A percentile compares a stretch with the other conserved stretches of the same genome.
Conservation (phyloP, 2,113 vertebrate genomes). For the Gobiocypris rarus region DNA sequence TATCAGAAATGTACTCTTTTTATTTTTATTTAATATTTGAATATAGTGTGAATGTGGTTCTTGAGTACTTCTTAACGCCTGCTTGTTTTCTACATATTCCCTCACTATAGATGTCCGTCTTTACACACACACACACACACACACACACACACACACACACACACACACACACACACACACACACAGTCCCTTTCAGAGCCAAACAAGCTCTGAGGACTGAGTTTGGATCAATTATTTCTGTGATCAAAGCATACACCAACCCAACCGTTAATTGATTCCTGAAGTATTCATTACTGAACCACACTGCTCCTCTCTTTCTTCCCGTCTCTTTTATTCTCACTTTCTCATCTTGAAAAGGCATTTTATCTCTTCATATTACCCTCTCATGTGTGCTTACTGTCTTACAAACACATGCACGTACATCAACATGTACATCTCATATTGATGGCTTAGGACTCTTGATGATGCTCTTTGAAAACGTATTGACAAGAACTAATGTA, state of each 20-base stretch:
- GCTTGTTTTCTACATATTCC: conserved; percentile 15
- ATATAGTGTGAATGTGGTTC: not conserved
- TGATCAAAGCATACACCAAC: conserved; percentile 70
- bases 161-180: not conserved
- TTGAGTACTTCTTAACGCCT: not conserved
- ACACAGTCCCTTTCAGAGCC: conserved; percentile 49
- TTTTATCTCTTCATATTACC: conserved; percentile 20
- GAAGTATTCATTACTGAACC: conserved; percentile 57
- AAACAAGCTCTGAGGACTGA: conserved; percentile 27
- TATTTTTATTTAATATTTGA: not conserved
- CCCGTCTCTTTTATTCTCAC: conserved; percentile 23
- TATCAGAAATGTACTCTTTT: not conserved
- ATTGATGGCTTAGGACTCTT: conserved; percentile 18
- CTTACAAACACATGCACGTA: not conserved
- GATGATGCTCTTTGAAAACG: not conserved
- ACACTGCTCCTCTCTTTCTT: conserved; percentile 53
- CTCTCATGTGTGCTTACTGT: conserved; percentile 23
- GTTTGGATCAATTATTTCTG: conserved; percentile 62
- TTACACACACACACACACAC: not conserved
- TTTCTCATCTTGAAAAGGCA: conserved; percentile 29
- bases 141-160: conserved; percentile 1
- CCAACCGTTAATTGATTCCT: conserved; percentile 64
- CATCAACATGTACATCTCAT: not conserved
- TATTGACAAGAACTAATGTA: not conserved
- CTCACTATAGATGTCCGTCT: not conserved